phyloP scores from a whole-genome alignment of 2,888 invertebrate genomes.

The Rhagium mordax region DNA sequence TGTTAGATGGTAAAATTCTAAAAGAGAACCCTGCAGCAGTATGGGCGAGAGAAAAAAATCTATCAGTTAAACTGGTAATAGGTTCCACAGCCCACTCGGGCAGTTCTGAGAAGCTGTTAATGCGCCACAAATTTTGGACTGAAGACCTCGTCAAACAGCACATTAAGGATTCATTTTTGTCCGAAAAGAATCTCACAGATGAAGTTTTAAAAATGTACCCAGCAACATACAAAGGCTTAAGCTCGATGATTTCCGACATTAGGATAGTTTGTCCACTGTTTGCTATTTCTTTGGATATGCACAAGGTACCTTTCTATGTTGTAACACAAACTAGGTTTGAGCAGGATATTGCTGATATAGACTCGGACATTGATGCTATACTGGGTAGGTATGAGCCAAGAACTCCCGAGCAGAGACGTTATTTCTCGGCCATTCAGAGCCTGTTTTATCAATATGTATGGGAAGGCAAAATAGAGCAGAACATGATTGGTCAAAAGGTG shows the following conservation, averaged over 20 bases:
- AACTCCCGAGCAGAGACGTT: constrained; percentile 82
- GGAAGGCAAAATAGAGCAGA: constrained; percentile 81
- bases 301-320: constrained; percentile 81
- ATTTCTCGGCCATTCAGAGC: constrained; percentile 84
- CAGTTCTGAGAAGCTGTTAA: constrained; percentile 75
- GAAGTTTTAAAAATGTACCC: constrained; percentile 79
- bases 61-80: constrained; percentile 74
- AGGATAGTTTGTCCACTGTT: constrained; percentile 86
- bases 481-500: constrained; percentile 72
- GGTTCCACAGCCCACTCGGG: constrained; percentile 84
- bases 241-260: constrained; percentile 83
- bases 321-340: constrained; percentile 77
- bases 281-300: constrained; percentile 77
- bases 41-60: constrained; percentile 72
- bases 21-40: constrained; percentile 78
- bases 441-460: constrained; percentile 87
- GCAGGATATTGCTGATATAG: constrained; percentile 69
- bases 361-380: constrained; percentile 84
- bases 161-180: constrained; percentile 77
- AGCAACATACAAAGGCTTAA: constrained; percentile 77
- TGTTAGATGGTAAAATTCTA: constrained; percentile 80
- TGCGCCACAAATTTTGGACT: constrained; percentile 78
- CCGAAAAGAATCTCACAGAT: constrained; percentile 76
- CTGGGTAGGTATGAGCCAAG: constrained; percentile 82
- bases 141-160: constrained; percentile 77